phyloP scores from a whole-genome alignment of 92 coral and sea anemone species.

The Umimayanthus chanpuru region DNA sequence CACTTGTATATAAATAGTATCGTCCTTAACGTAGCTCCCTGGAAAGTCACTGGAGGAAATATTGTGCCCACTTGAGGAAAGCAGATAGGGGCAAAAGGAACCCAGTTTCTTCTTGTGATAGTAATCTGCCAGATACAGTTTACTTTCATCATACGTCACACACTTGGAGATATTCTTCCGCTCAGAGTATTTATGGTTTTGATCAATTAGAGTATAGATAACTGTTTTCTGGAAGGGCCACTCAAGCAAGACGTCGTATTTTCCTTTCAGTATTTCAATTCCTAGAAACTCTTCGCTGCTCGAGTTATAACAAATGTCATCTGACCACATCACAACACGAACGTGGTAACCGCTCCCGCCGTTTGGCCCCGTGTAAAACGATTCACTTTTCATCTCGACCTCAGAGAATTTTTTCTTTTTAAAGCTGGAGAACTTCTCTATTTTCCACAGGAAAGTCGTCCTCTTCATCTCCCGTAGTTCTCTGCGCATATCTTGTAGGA shows the following conservation, averaged over 20 bases:
- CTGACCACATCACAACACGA: conserved; percentile 36
- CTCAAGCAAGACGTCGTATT: conserved; percentile 56
- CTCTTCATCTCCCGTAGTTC: conserved; percentile 27
- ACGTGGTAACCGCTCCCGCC: conserved; percentile 25
- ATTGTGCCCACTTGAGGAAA: conserved; percentile 35
- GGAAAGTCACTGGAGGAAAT: conserved; percentile 4
- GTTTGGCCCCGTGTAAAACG: conserved; percentile 1
- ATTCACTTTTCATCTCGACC: conserved; percentile 31
- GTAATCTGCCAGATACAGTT: conserved; percentile 51
- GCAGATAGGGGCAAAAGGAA: conserved; percentile 44
- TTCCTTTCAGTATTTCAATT: conserved; percentile 52
- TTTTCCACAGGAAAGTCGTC: conserved; percentile 37
- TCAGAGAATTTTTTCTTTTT: conserved; percentile 40
- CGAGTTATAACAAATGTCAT: conserved; percentile 39
- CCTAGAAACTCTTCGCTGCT: conserved; percentile 36
- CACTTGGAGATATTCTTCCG: conserved; percentile 50
- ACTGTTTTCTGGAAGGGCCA: conserved; percentile 65
- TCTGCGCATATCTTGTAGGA: conserved; percentile 30
- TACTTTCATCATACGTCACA: conserved; percentile 41
- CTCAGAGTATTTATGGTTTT: conserved; percentile 45
- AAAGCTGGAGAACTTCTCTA: conserved; percentile 41
- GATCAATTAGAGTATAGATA: conserved; percentile 55
- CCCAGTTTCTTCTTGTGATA: conserved; percentile 49
- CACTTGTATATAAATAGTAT: conserved; percentile 54
- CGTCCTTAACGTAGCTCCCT: conserved; percentile 48